Percentiles rank a stretch among this genome's conserved stretches.
These are phyloP conservation scores for Chondrilla cf. caribensis DNA, from an alignment of 37 sponge, comb jelly and placozoan species.

Conservation along the genomic window DNA sequence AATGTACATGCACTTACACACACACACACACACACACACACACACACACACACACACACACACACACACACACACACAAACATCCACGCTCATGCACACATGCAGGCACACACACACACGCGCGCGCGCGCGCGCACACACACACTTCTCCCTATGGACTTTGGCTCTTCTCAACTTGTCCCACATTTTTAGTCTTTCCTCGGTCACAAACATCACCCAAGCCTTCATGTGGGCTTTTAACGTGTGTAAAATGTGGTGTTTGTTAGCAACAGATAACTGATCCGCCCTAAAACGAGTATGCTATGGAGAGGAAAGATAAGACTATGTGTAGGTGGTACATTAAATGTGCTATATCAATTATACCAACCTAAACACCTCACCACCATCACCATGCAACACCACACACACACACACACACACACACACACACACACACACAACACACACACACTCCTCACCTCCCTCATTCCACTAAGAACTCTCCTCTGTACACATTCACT, in stretches of 20 bases:
- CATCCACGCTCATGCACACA: neutral
- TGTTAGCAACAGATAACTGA: slow-evolving; percentile 12
- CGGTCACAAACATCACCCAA: slow-evolving; percentile 42
- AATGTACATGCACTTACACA: neutral
- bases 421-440: slow-evolving; percentile 30
- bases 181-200: slow-evolving; percentile 40
- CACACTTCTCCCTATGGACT: neutral
- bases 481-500: neutral
- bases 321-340: no score
- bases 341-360: no score
- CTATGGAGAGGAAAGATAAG: slow-evolving; percentile 18
- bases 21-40: slow-evolving; percentile 12
- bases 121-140: no score
- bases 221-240: slow-evolving; percentile 25
- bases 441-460: slow-evolving; percentile 10
- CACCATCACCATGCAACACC: no score
- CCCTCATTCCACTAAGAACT: neutral
- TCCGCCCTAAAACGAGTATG: neutral
- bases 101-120: neutral
- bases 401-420: slow-evolving; percentile 48
- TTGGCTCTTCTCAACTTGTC: slow-evolving; percentile 55
- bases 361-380: no score
- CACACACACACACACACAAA: slow-evolving; percentile 19
- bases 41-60: slow-evolving; percentile 1
- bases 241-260: neutral